Conservation (phyloP, 2,888 invertebrate genomes). For the Smittia sp. region DNA sequence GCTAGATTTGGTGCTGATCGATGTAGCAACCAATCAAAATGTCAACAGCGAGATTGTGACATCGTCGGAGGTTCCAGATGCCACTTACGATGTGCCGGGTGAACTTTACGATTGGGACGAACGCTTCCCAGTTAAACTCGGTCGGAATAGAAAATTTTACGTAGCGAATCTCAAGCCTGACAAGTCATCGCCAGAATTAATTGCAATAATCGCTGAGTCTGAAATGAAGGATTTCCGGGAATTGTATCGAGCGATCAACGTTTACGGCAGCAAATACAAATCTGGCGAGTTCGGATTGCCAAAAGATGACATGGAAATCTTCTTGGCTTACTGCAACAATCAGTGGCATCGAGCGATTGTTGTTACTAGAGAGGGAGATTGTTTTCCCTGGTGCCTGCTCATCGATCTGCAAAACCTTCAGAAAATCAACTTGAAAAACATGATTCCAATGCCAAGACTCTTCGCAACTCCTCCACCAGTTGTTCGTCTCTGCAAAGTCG, state of each 20-base stretch:
- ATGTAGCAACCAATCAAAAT: background rate
- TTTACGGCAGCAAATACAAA: background rate
- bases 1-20: background rate
- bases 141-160: background rate
- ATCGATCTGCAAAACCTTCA: background rate
- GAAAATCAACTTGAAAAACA: background rate
- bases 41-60: background rate
- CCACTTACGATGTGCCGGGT: background rate
- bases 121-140: background rate
- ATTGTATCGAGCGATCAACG: background rate
- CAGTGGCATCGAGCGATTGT: conserved; percentile 31
- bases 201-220: background rate
- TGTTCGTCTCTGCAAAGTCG: background rate
- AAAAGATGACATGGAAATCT: background rate
- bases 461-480: background rate
- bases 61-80: background rate
- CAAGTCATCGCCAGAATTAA: too few species aligned
- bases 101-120: too few species aligned
- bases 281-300: background rate
- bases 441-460: conserved; percentile 2
- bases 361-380: background rate
- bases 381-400: background rate
- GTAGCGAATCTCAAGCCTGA: background rate
- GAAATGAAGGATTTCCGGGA: conserved; percentile 27
- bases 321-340: background rate